These are phyloP conservation scores for Melanerpes formicivorus DNA, from an alignment of 2,113 vertebrate genomes.

Conservation along the genomic window DNA sequence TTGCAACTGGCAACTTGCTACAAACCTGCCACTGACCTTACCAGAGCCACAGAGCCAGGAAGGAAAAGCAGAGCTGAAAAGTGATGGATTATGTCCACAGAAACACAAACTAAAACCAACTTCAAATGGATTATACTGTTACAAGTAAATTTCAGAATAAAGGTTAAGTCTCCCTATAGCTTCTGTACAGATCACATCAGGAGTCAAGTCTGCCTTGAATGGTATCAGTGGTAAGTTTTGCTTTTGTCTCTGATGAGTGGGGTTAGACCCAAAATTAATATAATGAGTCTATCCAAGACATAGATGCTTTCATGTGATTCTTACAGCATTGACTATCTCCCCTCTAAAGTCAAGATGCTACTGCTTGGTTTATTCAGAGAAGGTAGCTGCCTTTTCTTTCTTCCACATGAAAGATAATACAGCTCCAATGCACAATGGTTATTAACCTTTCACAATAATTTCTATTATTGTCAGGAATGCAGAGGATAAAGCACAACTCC, in stretches of 20 bases:
- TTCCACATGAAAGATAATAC: not conserved
- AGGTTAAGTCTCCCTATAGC: not conserved
- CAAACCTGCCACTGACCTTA: not conserved
- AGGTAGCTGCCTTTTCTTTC: not conserved
- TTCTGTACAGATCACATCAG: not conserved
- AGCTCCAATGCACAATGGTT: not conserved
- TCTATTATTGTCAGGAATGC: not conserved
- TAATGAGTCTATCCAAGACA: not conserved
- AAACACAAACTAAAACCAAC: not conserved
- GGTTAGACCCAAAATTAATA: constrained; percentile 4
- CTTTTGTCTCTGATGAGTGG: not conserved
- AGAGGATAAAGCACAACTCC: not conserved
- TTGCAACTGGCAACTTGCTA: not conserved
- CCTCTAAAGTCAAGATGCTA: not conserved
- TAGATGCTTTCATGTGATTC: not conserved
- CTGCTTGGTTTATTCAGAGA: not conserved
- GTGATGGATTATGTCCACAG: not conserved
- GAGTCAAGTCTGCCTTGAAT: not conserved
- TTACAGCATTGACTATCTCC: not conserved
- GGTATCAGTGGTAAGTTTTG: not conserved
- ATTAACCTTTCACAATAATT: constrained; percentile 33
- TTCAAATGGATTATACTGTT: not conserved
- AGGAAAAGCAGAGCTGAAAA: not conserved
- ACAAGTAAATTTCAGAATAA: not conserved
- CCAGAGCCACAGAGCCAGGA: not conserved